Evolutionary conservation across 2,797 vertebrate genomes (phyloP), one percentile per base, ranked within the genome.

Genomic region (Schizothorax lantsangensis): DNA sequence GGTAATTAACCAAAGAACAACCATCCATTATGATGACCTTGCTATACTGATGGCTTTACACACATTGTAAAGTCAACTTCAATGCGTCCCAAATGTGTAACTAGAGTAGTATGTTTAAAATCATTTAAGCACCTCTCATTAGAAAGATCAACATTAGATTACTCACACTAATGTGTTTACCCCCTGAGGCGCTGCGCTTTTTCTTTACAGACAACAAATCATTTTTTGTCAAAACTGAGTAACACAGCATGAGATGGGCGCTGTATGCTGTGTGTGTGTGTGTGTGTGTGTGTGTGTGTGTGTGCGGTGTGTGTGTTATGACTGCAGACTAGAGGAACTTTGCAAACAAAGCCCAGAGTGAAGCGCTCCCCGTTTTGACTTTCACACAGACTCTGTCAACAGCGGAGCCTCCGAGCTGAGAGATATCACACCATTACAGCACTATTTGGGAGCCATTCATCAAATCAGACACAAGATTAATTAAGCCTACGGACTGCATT

Each of bases 401-500:
- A 93, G 84, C 77, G 57, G 87, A 85, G 72, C 84, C 85, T 49
- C 62, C 19, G 88, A 84, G 36, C 89, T 87, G 92, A 93, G 87
- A 87, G 91, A 93, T 91, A 91, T 88, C 92, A 81, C 90, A 92
- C 93, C 93, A 92, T 93, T 94, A 89, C 94, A 94, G 94, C 95
- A 94, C 91, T 93, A 93, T 95, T 94, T 93, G 91, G 91, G 92
- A 95, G 95, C 90, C 93, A 96, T 96, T 96, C 90, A 96, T 96
- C 95, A 96, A 95, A 95, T 88, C 93, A 94, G 95, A 95, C 95
- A 96, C 89, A 92, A 95, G 94, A 96, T 96, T 96, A 96, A 96
- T 96, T 96, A 96, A 95, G 95, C 95, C 94, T 90, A 93, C 92
- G 94, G 95, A 95, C 92, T 94, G 94, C 95, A 95, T 95, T 95